Evolutionary conservation across 2,888 invertebrate species (phyloP), one percentile per base, ranked within the genome.

Genomic region (Scotopteryx bipunctaria): DNA sequence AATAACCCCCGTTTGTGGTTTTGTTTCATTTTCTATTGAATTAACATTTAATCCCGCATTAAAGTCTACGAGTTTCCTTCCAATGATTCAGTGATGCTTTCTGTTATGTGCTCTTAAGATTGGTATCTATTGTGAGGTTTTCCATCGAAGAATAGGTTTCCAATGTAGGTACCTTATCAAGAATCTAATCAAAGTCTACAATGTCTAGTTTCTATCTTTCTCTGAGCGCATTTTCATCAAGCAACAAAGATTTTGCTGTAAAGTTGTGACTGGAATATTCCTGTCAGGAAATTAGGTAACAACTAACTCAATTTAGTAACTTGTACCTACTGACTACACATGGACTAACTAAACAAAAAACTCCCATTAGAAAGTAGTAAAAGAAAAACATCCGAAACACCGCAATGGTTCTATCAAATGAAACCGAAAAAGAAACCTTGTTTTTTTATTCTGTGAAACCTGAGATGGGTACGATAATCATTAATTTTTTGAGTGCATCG

Each of bases 11-110:
- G 63, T 61, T 64, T 71, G 77, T 64, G 79, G 81, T 75, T 71
- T 57, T 51, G 63, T 67, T 73, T 59, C 59, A 49, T 58, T 64
- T 59, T 59, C 48, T 37, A 37, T 47, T 55, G 55, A 74, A 75
- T 73, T 61, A 67, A 67, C 67, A 69, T 80, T 79, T 76, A 80
- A 83, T 73, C 74, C 71, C 70, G 72, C 71, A 74, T 80, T 79
- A 75, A 72, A 71, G 63, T 67, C 64, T 72, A 71, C 46, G 37
- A 51, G 50, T 42, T 55, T 45, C 42, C 42, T 47, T 40, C 37
- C 27, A 33, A 32, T 36, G 41, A 16, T 32, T 1, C 16, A 33
- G 38, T 5, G 16, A 29, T 42, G 11, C 13, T 31, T 37, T 45
- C 15, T 45, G 37, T 31, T 31, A n/a, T n/a, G 29, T 23, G 6